These are phyloP conservation scores for Channa argus DNA, from an alignment of 2,113 vertebrate genomes.

Conservation along the genomic window DNA sequence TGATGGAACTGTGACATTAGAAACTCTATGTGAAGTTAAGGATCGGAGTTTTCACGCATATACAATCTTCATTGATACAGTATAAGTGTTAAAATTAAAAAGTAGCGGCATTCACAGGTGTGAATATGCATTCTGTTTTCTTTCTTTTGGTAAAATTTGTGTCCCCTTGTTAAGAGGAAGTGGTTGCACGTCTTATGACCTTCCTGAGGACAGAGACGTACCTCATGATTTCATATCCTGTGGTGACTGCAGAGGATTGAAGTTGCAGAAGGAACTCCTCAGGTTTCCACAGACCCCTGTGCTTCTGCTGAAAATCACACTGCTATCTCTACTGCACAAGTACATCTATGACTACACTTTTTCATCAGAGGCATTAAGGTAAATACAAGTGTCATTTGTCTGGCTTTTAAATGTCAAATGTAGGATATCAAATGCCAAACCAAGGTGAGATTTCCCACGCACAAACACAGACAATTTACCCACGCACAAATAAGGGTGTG, in stretches of 20 bases:
- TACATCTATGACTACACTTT: not conserved
- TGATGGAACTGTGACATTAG: constrained; percentile 35
- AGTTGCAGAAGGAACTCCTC: constrained; percentile 51
- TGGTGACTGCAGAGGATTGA: constrained; percentile 51
- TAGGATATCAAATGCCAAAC: constrained; percentile 5
- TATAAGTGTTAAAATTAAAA: not conserved
- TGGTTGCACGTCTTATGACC: constrained; percentile 69
- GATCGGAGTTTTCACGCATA: constrained; percentile 13
- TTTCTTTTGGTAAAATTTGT: constrained; percentile 8
- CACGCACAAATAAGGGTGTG: constrained; percentile 3
- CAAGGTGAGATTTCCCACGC: not conserved
- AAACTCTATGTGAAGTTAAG: not conserved
- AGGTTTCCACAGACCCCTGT: constrained; percentile 42
- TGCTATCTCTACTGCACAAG: not conserved
- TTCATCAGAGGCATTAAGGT: not conserved
- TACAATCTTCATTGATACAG: not conserved
- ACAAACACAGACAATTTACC: not conserved
- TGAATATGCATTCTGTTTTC: constrained; percentile 1
- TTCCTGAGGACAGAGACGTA: constrained; percentile 51
- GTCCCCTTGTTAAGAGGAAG: constrained; percentile 66
- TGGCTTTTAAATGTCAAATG: constrained; percentile 21
- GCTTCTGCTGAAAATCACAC: constrained; percentile 26
- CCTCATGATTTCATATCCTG: constrained; percentile 70
- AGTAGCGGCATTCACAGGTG: not conserved
- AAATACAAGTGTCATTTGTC: not conserved